These are phyloP conservation scores for Aphaenogaster ashmeadi DNA, from an alignment of 1,140 invertebrate species.

Conservation along the genomic window DNA sequence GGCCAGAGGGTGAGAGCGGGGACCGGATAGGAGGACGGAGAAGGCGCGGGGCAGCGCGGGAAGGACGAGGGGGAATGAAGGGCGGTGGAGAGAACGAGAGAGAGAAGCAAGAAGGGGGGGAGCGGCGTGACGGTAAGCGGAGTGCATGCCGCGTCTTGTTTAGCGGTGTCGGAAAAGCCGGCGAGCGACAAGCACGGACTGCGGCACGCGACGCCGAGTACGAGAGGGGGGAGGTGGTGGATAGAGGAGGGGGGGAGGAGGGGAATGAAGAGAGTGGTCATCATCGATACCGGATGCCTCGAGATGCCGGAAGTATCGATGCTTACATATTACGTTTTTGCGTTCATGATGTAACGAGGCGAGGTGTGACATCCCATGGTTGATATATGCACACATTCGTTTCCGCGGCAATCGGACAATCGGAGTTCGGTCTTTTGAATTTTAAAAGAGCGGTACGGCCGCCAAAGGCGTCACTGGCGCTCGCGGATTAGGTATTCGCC, in stretches of 20 bases:
- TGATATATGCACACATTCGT: neutral
- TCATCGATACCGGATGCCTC: constrained; percentile 38
- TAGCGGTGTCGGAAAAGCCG: constrained; percentile 75
- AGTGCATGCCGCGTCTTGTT: constrained; percentile 77
- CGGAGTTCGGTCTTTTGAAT: neutral
- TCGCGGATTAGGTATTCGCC: neutral
- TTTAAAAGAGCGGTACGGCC: neutral
- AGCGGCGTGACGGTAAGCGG: constrained; percentile 58
- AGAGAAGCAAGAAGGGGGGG: constrained; percentile 26
- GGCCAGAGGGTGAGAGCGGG: constrained; percentile 61
- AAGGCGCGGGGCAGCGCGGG: constrained; percentile 16
- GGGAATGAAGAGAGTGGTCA: neutral
- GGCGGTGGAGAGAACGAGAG: neutral
- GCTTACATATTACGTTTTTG: neutral
- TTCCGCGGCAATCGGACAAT: neutral
- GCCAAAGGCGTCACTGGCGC: neutral
- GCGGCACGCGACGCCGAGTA: constrained; percentile 70
- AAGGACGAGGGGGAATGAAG: constrained; percentile 25
- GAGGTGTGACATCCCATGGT: neutral
- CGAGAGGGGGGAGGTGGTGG: constrained; percentile 6
- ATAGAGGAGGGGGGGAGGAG: neutral
- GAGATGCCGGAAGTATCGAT: constrained; percentile 42
- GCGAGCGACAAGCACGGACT: constrained; percentile 72
- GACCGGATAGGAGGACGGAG: constrained; percentile 63
- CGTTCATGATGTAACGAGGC: constrained; percentile 1